Conservation (phyloP, 2,113 vertebrate species). For the Xiphorhynchus elegans region DNA sequence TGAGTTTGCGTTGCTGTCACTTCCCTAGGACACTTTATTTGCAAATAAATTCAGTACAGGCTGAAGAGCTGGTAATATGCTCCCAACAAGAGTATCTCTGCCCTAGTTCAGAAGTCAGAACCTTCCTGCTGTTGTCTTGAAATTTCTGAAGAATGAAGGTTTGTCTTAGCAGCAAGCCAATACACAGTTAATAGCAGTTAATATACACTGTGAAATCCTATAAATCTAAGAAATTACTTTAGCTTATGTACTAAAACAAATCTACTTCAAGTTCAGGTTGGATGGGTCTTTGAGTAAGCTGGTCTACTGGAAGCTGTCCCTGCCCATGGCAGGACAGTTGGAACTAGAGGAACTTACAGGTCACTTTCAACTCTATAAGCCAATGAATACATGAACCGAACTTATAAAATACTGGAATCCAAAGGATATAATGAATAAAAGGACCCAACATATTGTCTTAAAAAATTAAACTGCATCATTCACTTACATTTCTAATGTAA, state of each 20-base stretch:
- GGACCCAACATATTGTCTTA: neutral
- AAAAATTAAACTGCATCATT: neutral
- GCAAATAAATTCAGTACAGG: neutral
- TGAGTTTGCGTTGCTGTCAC: neutral
- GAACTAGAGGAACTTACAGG: neutral
- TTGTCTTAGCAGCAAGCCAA: neutral
- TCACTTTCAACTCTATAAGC: neutral
- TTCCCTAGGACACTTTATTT: neutral
- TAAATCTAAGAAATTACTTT: neutral
- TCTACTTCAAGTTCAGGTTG: neutral
- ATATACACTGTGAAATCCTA: neutral
- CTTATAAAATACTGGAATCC: neutral
- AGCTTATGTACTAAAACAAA: neutral
- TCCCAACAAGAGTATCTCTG: neutral
- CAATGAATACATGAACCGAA: neutral
- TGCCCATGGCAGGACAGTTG: neutral
- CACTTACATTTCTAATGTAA: neutral
- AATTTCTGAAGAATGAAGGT: neutral
- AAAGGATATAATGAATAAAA: neutral
- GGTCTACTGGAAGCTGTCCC: neutral
- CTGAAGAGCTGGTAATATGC: neutral
- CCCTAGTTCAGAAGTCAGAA: neutral
- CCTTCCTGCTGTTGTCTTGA: neutral
- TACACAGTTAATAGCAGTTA: rapidly evolving
- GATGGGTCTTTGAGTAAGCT: neutral